Evolutionary conservation across 2,797 vertebrate genomes (phyloP), one percentile per base, ranked within the genome.

Genomic region (Phoeniculus purpureus): DNA sequence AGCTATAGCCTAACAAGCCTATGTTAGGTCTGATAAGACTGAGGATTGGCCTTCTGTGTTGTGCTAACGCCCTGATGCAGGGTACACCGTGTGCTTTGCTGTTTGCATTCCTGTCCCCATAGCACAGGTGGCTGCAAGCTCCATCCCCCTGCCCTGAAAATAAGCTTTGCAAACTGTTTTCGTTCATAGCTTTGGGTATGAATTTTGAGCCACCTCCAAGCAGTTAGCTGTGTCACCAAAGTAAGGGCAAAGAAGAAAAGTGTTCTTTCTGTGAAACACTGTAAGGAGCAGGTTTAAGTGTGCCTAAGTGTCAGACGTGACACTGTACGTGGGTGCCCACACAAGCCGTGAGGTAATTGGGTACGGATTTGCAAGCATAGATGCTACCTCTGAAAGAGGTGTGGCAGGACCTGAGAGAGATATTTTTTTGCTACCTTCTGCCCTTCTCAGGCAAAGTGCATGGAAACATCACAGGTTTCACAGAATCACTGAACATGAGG

Each of bases 211-310:
- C 37, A 55, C 16, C 65, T 67, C 65, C 75, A 56, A 37, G 56
- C 60, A 59, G 26, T 25, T 25, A 62, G 51, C 31, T 60, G 37
- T 26, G 31, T n/a, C 65, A 68, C 20, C 37, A 23, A 65, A 70
- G 31, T 19, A 27, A 51, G 31, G 15, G 23, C 14, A 58, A 65
- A 55, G 40, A 75, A 51, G 34, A 75, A 52, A 76, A 52, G n/a
- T 40, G 2, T 27, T 89, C 54, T 79, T 29, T 73, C 60, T 55
- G 13, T 37, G 31, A 29, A 50, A 20, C 0, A 4, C 10, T 47
- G 2, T 5, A 75, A 45, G 0, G 1, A 56, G 8, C 0, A 0
- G 73, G 47, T 61, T 81, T 27, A 58, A 15, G 6, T 2, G 26
- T 65, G 22, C 18, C 12, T 43, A n/a, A 60, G 45, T 37, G 22